A percentile compares a stretch with the other conserved stretches of the same genome.
Conservation (phyloP, 2,888 invertebrate species). For the Leptopilina syphax region DNA sequence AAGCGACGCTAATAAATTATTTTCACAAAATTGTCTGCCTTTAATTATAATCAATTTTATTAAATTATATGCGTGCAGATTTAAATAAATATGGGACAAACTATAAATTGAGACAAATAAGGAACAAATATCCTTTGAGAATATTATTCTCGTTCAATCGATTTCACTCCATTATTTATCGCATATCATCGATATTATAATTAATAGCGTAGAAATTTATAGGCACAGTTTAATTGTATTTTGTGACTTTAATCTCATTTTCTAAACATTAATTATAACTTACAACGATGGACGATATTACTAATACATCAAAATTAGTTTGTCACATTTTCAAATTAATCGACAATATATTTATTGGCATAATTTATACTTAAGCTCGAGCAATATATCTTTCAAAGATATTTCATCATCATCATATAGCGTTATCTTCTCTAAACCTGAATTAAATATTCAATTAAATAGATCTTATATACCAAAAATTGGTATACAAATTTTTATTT, state of each 20-base stretch:
- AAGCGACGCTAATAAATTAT: neutral
- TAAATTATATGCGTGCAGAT: neutral
- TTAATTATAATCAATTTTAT: constrained; percentile 9
- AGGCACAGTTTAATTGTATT: neutral
- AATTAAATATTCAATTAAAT: too few species aligned
- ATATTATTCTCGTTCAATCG: neutral
- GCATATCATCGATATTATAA: neutral
- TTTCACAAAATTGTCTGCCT: constrained; percentile 8
- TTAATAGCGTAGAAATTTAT: constrained; percentile 4
- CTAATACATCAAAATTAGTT: too few species aligned
- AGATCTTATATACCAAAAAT: too few species aligned
- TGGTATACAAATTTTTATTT: too few species aligned
- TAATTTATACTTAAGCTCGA: too few species aligned
- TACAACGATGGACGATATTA: neutral
- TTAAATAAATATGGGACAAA: too few species aligned
- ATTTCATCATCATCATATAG: too few species aligned
- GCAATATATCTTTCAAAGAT: too few species aligned
- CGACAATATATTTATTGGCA: too few species aligned
- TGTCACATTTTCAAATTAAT: too few species aligned
- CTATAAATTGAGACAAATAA: too few species aligned
- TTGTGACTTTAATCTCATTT: neutral
- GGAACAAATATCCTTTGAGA: neutral
- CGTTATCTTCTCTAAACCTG: too few species aligned
- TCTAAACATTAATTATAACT: neutral
- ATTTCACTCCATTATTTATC: constrained; percentile 13